A percentile compares a stretch with the other conserved stretches of the same genome.
Conservation (phyloP, 2,113 vertebrate species). For the Jacana jacana region DNA sequence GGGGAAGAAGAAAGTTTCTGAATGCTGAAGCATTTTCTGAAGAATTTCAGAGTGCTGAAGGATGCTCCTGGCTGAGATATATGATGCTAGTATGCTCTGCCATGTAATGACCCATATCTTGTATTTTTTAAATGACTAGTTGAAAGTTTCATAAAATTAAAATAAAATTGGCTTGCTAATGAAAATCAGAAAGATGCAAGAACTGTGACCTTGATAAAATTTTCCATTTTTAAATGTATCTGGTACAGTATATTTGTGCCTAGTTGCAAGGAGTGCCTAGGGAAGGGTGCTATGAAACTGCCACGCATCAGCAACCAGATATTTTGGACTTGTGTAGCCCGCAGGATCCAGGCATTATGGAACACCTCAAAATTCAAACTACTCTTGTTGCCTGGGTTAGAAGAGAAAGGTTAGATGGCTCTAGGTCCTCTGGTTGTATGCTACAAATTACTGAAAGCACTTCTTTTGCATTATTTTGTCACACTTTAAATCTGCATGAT, state of each 20-base stretch:
- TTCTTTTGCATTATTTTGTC: not conserved
- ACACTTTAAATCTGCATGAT: not conserved
- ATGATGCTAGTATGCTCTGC: not conserved
- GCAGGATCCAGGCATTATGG: not conserved
- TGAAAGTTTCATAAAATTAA: not conserved
- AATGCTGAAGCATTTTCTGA: not conserved
- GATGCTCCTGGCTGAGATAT: not conserved
- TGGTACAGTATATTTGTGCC: not conserved
- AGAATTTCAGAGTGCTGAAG: not conserved
- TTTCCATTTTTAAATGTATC: slow-evolving; percentile 1
- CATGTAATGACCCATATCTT: not conserved
- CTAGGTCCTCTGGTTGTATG: not conserved
- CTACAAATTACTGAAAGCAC: not conserved
- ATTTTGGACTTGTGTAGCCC: not conserved
- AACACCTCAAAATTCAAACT: not conserved
- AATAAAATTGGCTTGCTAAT: not conserved
- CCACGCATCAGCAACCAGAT: not conserved
- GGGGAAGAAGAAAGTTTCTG: not conserved
- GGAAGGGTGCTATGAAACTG: not conserved
- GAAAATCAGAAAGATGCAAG: not conserved
- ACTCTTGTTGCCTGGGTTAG: not conserved
- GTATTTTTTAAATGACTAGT: not conserved
- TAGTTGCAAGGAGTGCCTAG: not conserved
- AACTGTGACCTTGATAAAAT: not conserved
- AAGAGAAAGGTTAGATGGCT: not conserved